Conservation (phyloP, 2,888 invertebrate genomes). For the Sympetrum striolatum region DNA sequence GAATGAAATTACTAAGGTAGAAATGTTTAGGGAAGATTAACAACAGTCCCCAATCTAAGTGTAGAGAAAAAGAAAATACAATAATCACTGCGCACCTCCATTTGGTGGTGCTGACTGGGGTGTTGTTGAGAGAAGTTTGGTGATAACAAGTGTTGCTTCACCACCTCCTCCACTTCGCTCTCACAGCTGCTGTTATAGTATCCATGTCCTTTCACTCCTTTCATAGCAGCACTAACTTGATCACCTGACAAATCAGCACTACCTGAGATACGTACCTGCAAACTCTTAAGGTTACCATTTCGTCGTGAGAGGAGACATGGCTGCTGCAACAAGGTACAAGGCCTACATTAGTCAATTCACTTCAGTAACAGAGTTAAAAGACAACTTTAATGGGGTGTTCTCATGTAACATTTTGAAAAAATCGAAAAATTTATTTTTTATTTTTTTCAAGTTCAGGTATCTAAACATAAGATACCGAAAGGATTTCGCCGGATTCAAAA, state of each 20-base stretch:
- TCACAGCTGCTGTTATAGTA: constrained; percentile 58
- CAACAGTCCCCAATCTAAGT: background rate
- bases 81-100: constrained; percentile 49
- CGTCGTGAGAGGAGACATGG: constrained; percentile 6
- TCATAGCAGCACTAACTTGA: constrained; percentile 46
- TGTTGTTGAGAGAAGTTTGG: constrained; percentile 54
- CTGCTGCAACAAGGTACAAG: background rate
- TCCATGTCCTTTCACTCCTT: constrained; percentile 51
- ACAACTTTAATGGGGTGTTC: no score
- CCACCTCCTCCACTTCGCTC: constrained; percentile 65
- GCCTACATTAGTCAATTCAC: no score
- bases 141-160: constrained; percentile 68
- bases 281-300: constrained; percentile 22
- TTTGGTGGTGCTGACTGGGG: constrained; percentile 48
- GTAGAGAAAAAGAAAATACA: constrained; percentile 2
- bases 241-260: background rate
- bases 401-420: no score
- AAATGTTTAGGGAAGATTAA: no score
- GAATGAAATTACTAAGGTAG: no score
- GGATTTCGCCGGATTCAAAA: no score
- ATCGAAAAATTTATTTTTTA: no score
- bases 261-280: constrained; percentile 28
- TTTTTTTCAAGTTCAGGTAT: no score
- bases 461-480: no score
- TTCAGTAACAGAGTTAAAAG: no score